phyloP scores from a whole-genome alignment of 1,140 invertebrate species.

The Trypoxylus dichotomus region DNA sequence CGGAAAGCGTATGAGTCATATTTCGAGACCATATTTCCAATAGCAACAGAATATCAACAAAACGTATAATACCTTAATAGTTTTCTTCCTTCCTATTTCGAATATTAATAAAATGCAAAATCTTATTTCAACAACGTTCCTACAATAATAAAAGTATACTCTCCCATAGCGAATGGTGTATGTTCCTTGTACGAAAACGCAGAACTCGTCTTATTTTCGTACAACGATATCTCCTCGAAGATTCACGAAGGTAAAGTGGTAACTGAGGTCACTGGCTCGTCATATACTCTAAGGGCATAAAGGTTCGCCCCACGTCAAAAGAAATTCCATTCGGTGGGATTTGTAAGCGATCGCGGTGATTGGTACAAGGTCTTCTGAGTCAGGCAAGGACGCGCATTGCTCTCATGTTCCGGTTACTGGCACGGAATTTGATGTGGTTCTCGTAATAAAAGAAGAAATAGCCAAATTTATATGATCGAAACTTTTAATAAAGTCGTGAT shows the following conservation, averaged over 20 bases:
- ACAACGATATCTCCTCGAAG: not conserved
- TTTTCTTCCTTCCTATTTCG: no score
- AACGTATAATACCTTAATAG: no score
- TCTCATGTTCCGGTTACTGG: conserved; percentile 43
- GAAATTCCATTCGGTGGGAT: not conserved
- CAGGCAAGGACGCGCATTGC: conserved; percentile 46
- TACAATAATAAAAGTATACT: no score
- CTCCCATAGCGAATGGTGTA: not conserved
- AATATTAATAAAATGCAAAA: no score
- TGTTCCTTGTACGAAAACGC: not conserved
- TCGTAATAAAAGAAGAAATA: not conserved
- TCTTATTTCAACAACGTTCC: no score
- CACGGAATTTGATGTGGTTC: conserved; percentile 8
- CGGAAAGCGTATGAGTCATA: no score
- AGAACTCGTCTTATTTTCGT: not conserved
- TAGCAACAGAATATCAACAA: no score
- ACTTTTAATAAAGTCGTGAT: not conserved
- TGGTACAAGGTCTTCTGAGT: conserved; percentile 45
- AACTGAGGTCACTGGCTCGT: not conserved
- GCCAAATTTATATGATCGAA: not conserved
- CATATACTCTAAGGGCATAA: not conserved
- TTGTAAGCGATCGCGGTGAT: conserved; percentile 1
- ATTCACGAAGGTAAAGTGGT: not conserved
- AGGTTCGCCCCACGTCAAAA: not conserved
- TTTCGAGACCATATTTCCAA: no score